Evolutionary conservation across 2,113 vertebrate species (phyloP).

Genomic region (Erythrolamprus reginae): DNA sequence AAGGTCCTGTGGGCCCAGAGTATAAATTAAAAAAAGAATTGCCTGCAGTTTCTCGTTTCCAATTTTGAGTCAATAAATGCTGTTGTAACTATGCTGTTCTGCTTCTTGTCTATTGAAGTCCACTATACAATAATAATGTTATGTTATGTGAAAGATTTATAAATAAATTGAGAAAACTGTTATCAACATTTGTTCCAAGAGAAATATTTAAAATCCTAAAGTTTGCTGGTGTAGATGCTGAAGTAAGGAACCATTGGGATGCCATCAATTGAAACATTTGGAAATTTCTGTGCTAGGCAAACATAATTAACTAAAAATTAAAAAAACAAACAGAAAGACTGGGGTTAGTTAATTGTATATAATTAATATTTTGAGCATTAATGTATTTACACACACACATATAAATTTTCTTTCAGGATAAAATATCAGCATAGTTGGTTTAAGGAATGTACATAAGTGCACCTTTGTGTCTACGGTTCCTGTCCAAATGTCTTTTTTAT

Average conservation of each 20-base stretch:
- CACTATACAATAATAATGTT: background rate
- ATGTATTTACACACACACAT: background rate
- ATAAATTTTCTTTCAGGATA: background rate
- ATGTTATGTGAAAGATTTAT: background rate
- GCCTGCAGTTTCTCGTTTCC: no score
- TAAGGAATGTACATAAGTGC: no score
- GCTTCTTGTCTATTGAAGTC: no score
- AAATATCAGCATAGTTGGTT: background rate
- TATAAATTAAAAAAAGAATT: no score
- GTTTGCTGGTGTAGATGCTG: background rate
- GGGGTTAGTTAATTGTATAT: background rate
- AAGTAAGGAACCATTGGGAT: background rate
- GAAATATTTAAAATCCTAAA: background rate
- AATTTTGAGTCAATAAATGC: no score
- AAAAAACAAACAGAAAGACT: background rate
- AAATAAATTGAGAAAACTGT: background rate
- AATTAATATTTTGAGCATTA: constrained; percentile 1
- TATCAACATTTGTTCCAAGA: background rate
- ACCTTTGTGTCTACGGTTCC: no score
- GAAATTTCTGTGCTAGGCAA: background rate
- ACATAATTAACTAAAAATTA: background rate
- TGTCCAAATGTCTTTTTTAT: no score
- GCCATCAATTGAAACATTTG: background rate
- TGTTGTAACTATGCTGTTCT: no score
- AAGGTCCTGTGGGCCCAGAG: no score